Conservation (phyloP, 2,888 invertebrate genomes). For the Drosophila prolongata region DNA sequence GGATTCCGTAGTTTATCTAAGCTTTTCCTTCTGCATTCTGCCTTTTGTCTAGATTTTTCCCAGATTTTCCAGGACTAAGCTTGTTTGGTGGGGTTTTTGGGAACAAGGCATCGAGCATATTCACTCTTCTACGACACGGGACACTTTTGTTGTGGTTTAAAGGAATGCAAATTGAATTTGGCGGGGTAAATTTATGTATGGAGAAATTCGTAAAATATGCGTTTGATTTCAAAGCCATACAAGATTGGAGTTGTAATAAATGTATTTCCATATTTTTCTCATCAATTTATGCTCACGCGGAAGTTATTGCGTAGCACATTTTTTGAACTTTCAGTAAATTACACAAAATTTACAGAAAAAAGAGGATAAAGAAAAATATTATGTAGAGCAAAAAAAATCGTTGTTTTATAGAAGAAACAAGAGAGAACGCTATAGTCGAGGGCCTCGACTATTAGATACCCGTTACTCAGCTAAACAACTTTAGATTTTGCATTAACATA, state of each 20-base stretch:
- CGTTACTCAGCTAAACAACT: too few species aligned
- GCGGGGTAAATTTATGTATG: constrained; percentile 24
- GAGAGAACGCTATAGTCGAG: too few species aligned
- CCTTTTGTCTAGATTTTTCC: not conserved
- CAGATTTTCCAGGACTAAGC: constrained; percentile 8
- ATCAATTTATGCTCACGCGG: constrained; percentile 3
- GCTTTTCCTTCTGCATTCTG: not conserved
- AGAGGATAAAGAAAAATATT: too few species aligned
- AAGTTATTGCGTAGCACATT: not conserved
- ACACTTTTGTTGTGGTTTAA: constrained; percentile 12
- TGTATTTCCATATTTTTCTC: constrained; percentile 4
- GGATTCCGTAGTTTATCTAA: constrained; percentile 25
- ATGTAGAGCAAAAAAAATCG: too few species aligned
- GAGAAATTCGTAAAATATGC: constrained; percentile 3
- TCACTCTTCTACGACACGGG: constrained; percentile 2
- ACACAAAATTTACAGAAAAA: too few species aligned
- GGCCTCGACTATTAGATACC: too few species aligned
- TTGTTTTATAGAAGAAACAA: too few species aligned
- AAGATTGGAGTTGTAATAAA: not conserved
- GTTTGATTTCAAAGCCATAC: constrained; percentile 14
- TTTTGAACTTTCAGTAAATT: not conserved
- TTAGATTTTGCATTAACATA: too few species aligned
- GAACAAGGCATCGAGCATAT: not conserved
- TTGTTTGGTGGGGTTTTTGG: not conserved
- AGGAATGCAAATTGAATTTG: constrained; percentile 28